Evolutionary conservation across 2,888 invertebrate genomes (phyloP), one percentile per base, ranked within the genome.

Genomic region (Heliconius cydno): DNA sequence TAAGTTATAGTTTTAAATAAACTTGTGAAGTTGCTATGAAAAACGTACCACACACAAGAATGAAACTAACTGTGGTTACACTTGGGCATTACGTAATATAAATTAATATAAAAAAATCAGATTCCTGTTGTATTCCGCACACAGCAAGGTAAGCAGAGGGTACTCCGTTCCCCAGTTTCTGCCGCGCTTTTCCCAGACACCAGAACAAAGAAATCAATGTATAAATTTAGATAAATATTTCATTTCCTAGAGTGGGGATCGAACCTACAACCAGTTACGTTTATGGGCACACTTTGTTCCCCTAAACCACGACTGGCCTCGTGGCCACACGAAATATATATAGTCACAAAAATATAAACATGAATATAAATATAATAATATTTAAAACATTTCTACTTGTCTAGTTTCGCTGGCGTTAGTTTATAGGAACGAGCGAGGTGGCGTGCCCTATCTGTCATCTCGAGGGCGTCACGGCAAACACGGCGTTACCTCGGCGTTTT

Each of bases 401-500:
- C 77, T 80, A 82, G 80, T 82, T 80, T 80, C 77, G 80, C 77
- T 79, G 78, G 70, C 67, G 74, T 52, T 82, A 91, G 91, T 92
- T 92, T 90, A 91, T 90, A 91, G 90, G 90, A 90, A 85, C 87
- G 84, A 85, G 82, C 80, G 86, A 85, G 84, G 86, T 85, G 79
- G 87, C 94, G 94, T 95, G 94, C 94, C 89, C 88, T 95, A 95
- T 95, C 94, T 92, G 90, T 92, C 93, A 94, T 95, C 94, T 91
- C 89, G 85, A 84, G 86, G 87, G 89, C 90, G 89, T 89, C 90
- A 90, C 87, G 83, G 90, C 90, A 94, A 94, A 94, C 94, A 94
- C 89, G 88, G 88, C 90, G 92, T 91, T 92, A 94, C 93, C 93
- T 92, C 92, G 86, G 90, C 92, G 90, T 93, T 94, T 94, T 93